phyloP scores from a whole-genome alignment of 2,888 invertebrate genomes.

The Thecophora atra region DNA sequence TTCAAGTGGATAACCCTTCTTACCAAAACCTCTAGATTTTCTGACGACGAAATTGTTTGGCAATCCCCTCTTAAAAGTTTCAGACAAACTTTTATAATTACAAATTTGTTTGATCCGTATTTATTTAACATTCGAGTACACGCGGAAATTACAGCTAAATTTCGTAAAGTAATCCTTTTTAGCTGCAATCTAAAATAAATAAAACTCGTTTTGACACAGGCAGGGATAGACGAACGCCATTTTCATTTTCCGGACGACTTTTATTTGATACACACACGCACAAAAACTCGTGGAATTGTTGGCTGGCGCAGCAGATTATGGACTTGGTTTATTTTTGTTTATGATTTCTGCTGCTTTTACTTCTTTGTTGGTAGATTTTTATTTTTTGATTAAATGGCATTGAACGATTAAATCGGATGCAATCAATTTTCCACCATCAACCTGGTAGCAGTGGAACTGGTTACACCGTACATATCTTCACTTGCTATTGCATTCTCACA shows the following conservation, averaged over 20 bases:
- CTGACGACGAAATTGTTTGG: no score
- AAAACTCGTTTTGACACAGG: conserved; percentile 36
- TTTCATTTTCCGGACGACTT: conserved; percentile 44
- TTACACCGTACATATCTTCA: conserved; percentile 30
- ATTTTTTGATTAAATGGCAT: conserved; percentile 35
- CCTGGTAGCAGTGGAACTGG: neutral
- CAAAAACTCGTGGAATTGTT: conserved; percentile 31
- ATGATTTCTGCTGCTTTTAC: conserved; percentile 24
- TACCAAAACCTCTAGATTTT: neutral
- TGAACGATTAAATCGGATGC: conserved; percentile 30
- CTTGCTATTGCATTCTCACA: conserved; percentile 42
- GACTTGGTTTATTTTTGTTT: conserved; percentile 30
- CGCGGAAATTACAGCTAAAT: neutral
- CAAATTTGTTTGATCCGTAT: no score
- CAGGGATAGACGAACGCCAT: conserved; percentile 45
- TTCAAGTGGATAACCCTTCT: neutral
- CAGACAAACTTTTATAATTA: conserved; percentile 2
- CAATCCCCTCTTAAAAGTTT: no score
- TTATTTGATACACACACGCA: conserved; percentile 36
- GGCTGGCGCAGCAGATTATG: conserved; percentile 1
- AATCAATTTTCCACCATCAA: conserved; percentile 16
- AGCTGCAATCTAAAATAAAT: conserved; percentile 17
- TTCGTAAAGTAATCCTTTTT: neutral
- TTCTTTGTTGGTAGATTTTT: conserved; percentile 23
- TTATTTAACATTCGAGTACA: no score